Evolutionary conservation across 2,113 vertebrate species (phyloP), one percentile per base, ranked within the genome.

Genomic region (Cariama cristata): DNA sequence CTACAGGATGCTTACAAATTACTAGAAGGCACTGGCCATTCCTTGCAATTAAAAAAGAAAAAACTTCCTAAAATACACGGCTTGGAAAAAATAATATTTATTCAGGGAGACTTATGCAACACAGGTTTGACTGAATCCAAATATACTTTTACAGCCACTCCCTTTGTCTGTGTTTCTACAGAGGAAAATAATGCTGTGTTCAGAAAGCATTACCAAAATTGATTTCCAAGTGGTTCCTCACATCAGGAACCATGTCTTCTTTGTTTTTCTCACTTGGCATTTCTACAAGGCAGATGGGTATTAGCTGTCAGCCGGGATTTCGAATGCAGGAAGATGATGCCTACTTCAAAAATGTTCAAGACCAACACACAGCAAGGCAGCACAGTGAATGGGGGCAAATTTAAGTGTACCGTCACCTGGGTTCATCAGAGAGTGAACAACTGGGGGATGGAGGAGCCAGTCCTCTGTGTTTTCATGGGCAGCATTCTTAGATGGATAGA

Each of bases 11-110:
- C 15, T 59, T 79, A 50, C 17, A 87, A 79, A 81, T 42, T 1
- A 74, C 19, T 67, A 69, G 44, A 81, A 87, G 7, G 6, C 12
- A 66, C 19, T 0, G 0, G 11, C 7, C 11, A 58, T 11, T 2
- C 6, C 12, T 32, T 87, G 12, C 8, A 77, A 44, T 21, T 68
- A 59, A 52, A 86, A 68, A 35, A 27, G 55, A 52, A 86, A 68
- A 35, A 27, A 12, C 1, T 44, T 84, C 4, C 30, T 49, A 59
- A 53, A 91, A 89, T n/a, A 8, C 4, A 7, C 22, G 9, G 30
- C 44, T 82, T 53, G 19, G 33, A 4, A 79, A 79, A 93, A 94
- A 64, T 11, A 72, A 7, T 6, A 26, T 38, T 56, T 44, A 56
- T 73, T 79, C 19, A 52, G 9, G 28, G 38, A 82, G 20, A 26